These are phyloP conservation scores for Ericerus pela DNA, from an alignment of 1,140 invertebrate species.

Conservation along the genomic window DNA sequence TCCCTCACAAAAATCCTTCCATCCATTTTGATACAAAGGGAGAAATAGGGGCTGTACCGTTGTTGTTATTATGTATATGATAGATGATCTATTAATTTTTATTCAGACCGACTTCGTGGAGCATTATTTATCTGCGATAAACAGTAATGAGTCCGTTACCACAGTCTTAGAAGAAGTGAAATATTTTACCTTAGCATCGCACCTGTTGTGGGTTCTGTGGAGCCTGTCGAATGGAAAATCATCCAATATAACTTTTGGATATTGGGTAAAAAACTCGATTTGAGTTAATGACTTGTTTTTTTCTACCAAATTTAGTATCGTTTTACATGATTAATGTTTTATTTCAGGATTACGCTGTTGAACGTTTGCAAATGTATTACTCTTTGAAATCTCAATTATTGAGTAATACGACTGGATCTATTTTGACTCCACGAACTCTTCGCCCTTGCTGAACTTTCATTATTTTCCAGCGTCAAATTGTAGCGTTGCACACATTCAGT, in stretches of 20 bases:
- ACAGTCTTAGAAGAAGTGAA: conserved; percentile 57
- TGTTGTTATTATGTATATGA: neutral
- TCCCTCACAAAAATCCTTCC: too few relatives aligned
- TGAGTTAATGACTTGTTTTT: neutral
- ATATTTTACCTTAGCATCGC: conserved; percentile 69
- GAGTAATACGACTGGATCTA: neutral
- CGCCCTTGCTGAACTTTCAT: neutral
- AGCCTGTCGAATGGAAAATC: conserved; percentile 70
- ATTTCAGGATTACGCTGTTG: conserved; percentile 25
- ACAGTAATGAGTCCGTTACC: conserved; percentile 16
- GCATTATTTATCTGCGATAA: conserved; percentile 19
- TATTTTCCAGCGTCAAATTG: too few relatives aligned
- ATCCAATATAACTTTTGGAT: conserved; percentile 84
- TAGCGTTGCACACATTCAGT: too few relatives aligned
- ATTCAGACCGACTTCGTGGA: conserved; percentile 23
- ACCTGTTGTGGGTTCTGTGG: conserved; percentile 89
- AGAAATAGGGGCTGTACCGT: neutral
- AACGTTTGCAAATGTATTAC: conserved; percentile 25
- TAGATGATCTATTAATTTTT: conserved; percentile 14
- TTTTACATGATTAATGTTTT: neutral
- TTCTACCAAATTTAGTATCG: neutral
- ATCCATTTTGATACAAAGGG: too few relatives aligned
- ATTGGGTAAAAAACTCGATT: conserved; percentile 55
- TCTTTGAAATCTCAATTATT: conserved; percentile 23
- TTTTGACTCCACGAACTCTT: neutral